phyloP scores from a whole-genome alignment of 2,888 invertebrate species.

The Amphipoea oculea region DNA sequence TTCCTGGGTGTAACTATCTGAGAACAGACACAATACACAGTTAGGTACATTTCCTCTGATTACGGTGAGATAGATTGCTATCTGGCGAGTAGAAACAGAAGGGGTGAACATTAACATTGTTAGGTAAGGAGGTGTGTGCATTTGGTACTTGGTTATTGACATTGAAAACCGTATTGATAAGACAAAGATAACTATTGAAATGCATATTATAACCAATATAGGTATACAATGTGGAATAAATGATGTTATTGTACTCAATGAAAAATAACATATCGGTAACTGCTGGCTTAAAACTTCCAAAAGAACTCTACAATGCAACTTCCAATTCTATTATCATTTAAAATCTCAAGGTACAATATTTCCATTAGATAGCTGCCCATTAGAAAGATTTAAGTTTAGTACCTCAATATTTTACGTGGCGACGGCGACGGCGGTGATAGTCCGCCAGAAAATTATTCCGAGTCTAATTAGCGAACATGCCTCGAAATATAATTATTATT shows the following conservation, averaged over 20 bases:
- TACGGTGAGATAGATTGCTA: constrained; percentile 56
- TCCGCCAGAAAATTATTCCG: constrained; percentile 74
- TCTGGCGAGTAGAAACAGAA: constrained; percentile 42
- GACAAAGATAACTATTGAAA: constrained; percentile 9
- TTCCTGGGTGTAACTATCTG: constrained; percentile 55
- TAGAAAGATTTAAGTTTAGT: constrained; percentile 45
- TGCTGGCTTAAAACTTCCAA: neutral
- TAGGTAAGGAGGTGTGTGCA: neutral
- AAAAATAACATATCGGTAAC: neutral
- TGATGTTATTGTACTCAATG: neutral
- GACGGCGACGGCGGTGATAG: constrained; percentile 48
- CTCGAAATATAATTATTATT: constrained; percentile 85
- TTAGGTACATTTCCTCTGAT: constrained; percentile 56
- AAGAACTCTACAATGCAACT: neutral
- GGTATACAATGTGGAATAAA: neutral
- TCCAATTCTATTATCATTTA: neutral
- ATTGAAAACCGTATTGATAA: constrained; percentile 10
- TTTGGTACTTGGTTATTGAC: constrained; percentile 7
- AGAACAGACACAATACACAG: constrained; percentile 59
- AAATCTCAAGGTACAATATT: constrained; percentile 11
- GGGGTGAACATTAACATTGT: constrained; percentile 50
- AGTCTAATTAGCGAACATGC: constrained; percentile 83
- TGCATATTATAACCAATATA: neutral
- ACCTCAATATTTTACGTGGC: constrained; percentile 61
- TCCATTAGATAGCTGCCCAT: constrained; percentile 34